A percentile compares a stretch with the other conserved stretches of the same genome.
Conservation (phyloP, 30 jellyfish, hydroid and myxozoan species). For the Aurelia coerulea region DNA sequence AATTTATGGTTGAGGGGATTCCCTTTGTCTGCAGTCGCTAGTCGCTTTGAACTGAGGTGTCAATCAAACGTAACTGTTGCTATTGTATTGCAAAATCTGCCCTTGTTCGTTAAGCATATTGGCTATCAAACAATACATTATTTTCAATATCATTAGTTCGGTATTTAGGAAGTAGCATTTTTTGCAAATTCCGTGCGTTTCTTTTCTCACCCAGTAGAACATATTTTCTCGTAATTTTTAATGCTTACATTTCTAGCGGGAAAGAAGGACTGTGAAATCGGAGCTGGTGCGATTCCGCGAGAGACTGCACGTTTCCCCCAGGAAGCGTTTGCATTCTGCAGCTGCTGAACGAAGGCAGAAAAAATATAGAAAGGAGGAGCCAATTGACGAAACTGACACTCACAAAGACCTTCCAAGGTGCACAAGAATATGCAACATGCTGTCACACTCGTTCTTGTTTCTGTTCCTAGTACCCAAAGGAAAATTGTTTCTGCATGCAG, state of each 20-base stretch:
- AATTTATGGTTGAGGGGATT: no score
- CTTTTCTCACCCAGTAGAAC: no score
- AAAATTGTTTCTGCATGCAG: conserved; percentile 30
- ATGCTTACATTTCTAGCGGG: neutral
- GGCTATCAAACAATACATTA: no score
- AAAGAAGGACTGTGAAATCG: conserved; percentile 10
- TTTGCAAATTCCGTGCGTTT: no score
- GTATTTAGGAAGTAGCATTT: no score
- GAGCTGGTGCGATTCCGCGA: conserved; percentile 13
- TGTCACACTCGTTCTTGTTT: neutral
- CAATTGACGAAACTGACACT: conserved; percentile 10
- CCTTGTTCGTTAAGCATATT: no score
- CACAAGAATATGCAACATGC: neutral
- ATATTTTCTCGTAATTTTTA: no score
- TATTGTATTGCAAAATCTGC: no score
- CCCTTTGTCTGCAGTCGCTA: no score
- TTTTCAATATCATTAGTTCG: no score
- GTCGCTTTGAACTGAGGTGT: no score
- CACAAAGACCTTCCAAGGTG: neutral
- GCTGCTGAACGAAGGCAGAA: neutral
- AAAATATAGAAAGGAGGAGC: neutral
- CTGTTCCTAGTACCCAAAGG: conserved; percentile 55
- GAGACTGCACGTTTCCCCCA: neutral
- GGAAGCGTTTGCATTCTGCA: neutral
- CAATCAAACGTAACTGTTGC: no score